Conservation (phyloP, 2,888 invertebrate genomes). For the Liodrosophila aerea region DNA sequence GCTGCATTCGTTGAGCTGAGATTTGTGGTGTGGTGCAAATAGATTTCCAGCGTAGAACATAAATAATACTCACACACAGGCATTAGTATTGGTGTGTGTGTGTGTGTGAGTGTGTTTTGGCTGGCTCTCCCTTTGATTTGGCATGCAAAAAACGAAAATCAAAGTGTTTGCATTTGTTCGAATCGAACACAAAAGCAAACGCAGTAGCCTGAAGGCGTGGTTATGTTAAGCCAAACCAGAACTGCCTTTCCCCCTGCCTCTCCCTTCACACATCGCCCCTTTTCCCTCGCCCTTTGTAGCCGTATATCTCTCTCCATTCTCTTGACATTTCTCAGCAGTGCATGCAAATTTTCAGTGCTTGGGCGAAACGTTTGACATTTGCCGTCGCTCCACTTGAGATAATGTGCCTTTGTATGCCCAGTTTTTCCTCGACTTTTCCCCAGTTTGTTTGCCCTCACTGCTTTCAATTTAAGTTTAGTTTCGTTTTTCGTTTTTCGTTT, state of each 20-base stretch:
- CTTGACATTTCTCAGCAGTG: slow-evolving; percentile 32
- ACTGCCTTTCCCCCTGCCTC: background rate
- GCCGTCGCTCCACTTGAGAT: slow-evolving; percentile 60
- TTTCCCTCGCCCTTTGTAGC: background rate
- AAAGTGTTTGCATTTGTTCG: slow-evolving; percentile 77
- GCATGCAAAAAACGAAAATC: slow-evolving; percentile 59
- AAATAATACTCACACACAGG: slow-evolving; percentile 77
- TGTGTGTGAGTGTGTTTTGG: slow-evolving; percentile 23
- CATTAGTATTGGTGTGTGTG: slow-evolving; percentile 18
- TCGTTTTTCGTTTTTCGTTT: too few species aligned
- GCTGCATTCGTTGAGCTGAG: slow-evolving; percentile 73
- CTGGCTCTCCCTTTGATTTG: slow-evolving; percentile 36
- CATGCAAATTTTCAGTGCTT: slow-evolving; percentile 63
- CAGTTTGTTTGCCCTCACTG: background rate
- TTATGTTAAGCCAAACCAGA: too few species aligned
- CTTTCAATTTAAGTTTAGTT: too few species aligned
- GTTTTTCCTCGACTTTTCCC: slow-evolving; percentile 5
- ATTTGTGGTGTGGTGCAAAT: slow-evolving; percentile 81
- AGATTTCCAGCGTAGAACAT: slow-evolving; percentile 80
- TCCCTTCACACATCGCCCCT: too few species aligned
- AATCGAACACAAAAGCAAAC: slow-evolving; percentile 63
- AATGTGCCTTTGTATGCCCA: slow-evolving; percentile 60
- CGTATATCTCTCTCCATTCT: slow-evolving; percentile 14
- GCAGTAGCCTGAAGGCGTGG: slow-evolving; percentile 25
- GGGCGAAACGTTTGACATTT: slow-evolving; percentile 76